A percentile compares a stretch with the other conserved stretches of the same genome.
Conservation (phyloP, 1,140 invertebrate genomes). For the Scaptomyza hsui region DNA sequence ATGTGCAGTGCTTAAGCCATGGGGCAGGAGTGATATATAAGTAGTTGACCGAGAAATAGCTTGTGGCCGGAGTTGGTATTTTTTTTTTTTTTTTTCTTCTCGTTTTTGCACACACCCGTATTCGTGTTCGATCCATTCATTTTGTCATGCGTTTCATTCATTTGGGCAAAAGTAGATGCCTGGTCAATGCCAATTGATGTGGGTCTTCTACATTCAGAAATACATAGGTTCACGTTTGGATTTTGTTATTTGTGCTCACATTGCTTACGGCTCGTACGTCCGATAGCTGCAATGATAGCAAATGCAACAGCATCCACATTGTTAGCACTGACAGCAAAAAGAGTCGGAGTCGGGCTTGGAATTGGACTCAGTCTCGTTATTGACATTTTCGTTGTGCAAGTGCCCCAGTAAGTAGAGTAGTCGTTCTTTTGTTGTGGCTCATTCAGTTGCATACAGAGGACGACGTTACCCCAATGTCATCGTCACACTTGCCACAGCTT, state of each 20-base stretch:
- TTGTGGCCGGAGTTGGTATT: constrained; percentile 52
- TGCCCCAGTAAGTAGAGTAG: constrained; percentile 53
- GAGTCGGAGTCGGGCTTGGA: neutral
- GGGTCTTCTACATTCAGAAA: constrained; percentile 16
- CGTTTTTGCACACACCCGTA: neutral
- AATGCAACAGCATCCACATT: constrained; percentile 65
- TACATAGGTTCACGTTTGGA: constrained; percentile 31
- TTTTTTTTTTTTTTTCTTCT: neutral
- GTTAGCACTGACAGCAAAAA: constrained; percentile 8
- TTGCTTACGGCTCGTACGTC: constrained; percentile 47
- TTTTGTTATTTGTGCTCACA: constrained; percentile 56
- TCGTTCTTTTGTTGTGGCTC: constrained; percentile 66
- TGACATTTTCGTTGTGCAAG: constrained; percentile 29
- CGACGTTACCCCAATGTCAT: constrained; percentile 26
- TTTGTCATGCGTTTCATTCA: constrained; percentile 58
- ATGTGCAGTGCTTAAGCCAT: constrained; percentile 10
- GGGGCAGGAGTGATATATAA: constrained; percentile 15
- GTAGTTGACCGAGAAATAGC: constrained; percentile 48
- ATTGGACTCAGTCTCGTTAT: constrained; percentile 22
- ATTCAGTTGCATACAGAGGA: constrained; percentile 57
- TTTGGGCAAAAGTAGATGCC: constrained; percentile 70
- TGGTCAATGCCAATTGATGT: constrained; percentile 47
- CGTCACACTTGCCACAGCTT: constrained; percentile 19
- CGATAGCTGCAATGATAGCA: constrained; percentile 26
- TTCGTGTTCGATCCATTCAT: constrained; percentile 59